Evolutionary conservation across 2,113 vertebrate genomes (phyloP), one percentile per base, ranked within the genome.

Genomic region (Prochilodus magdalenae): DNA sequence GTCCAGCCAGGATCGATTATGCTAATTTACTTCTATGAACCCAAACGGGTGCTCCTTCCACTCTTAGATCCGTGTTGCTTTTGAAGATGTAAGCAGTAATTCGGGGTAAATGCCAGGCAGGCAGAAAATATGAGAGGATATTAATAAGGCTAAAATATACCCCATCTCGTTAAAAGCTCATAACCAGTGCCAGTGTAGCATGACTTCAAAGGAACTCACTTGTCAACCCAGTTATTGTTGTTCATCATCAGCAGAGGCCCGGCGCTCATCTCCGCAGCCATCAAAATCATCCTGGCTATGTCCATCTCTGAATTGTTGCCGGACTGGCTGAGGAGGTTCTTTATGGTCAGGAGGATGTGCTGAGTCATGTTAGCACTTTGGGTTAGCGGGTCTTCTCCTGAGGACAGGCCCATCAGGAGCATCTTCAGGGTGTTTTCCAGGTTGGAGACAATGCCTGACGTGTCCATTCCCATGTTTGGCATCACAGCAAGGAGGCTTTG

Each of bases 171-270:
- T 65, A 36, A 69, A 69, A 72, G n/a, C 66, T 83, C 14, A 71
- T 80, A 71, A 72, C 60, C 36, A 53, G 22, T 13, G 27, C 36
- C 24, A 63, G 27, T 26, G 14, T 24, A 72, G 59, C 29, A 72
- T 40, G 15, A 60, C 79, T 59, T 62, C n/a, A 79, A 77, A 67
- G 16, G 15, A 66, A 90, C 85, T 87, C 49, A 90, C 89, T 84
- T 80, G 69, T 83, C 40, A 30, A 59, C 70, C 87, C 86, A 90
- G 82, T 86, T 87, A 33, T 77, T 87, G 30, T 75, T 72, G 53
- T 90, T 89, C 57, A 79, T 82, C 67, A 7, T 55, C 76, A 86
- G 40, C 71, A 87, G 57, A 73, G 71, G 51, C 60, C 26, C 67
- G 0, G 53, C 24, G n/a, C 84, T 88, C 77, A 80, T 83, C 55